phyloP scores from a whole-genome alignment of 1,140 invertebrate genomes.

The Diachasma alloeum region DNA sequence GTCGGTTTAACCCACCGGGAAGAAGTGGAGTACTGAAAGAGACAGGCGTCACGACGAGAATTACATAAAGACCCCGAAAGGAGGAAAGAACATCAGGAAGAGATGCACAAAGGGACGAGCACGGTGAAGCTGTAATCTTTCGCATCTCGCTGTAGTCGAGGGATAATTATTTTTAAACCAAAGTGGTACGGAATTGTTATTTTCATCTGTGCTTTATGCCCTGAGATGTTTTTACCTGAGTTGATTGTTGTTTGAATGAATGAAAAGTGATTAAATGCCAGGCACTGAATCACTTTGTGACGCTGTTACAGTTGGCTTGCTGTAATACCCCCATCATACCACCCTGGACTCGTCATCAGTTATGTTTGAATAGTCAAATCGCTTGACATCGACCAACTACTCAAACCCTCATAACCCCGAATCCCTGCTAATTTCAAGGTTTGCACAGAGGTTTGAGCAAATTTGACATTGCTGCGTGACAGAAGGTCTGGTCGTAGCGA shows the following conservation, averaged over 20 bases:
- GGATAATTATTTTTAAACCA: not conserved
- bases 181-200: slow-evolving; percentile 16
- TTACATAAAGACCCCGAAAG: not conserved
- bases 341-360: not conserved
- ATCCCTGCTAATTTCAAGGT: slow-evolving; percentile 5
- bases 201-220: not conserved
- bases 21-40: not conserved
- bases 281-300: not conserved
- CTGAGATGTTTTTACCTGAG: too few relatives aligned
- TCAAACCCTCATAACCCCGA: not conserved
- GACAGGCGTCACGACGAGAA: not conserved
- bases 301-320: not conserved
- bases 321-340: not conserved
- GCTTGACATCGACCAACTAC: not conserved
- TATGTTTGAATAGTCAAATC: slow-evolving; percentile 8
- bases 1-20: not conserved
- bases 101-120: slow-evolving; percentile 11
- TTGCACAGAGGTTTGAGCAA: not conserved
- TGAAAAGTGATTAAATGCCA: too few relatives aligned
- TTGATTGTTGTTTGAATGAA: too few relatives aligned
- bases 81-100: not conserved
- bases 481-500: not conserved
- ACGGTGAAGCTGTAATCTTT: slow-evolving; percentile 19
- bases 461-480: not conserved
- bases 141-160: not conserved